Percentiles rank a stretch among this genome's conserved stretches.
Evolutionary conservation across 2,888 invertebrate genomes (phyloP).

Genomic region (Caenorhabditis sp.): DNA sequence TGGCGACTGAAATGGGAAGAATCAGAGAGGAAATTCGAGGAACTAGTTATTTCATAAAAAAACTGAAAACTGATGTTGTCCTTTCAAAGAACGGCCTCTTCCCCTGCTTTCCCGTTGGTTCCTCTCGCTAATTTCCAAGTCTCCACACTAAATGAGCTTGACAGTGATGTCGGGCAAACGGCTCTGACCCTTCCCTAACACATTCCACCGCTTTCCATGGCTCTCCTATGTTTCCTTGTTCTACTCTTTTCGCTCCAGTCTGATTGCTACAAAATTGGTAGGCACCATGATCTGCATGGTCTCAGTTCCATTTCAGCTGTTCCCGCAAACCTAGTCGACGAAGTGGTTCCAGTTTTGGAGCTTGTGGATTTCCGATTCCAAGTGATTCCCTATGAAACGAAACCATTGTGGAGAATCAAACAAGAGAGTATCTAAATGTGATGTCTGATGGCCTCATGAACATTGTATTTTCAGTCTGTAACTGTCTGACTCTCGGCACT

Average conservation of each 20-base stretch:
- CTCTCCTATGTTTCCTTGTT: not conserved
- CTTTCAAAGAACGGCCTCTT: too few relatives aligned
- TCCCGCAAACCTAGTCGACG: slow-evolving; percentile 37
- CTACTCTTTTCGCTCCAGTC: not conserved
- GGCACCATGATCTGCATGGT: not conserved
- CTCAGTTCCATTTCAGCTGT: slow-evolving; percentile 11
- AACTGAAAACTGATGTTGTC: too few relatives aligned
- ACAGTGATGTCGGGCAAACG: too few relatives aligned
- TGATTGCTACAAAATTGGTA: slow-evolving; percentile 7
- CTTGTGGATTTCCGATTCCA: slow-evolving; percentile 48
- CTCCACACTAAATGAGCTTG: not conserved
- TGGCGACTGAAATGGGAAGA: not conserved
- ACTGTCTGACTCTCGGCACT: slow-evolving; percentile 29
- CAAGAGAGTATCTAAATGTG: slow-evolving; percentile 54
- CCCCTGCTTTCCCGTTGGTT: too few relatives aligned
- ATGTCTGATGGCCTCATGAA: not conserved
- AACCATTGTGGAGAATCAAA: slow-evolving; percentile 48
- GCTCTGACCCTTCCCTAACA: too few relatives aligned
- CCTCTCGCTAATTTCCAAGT: not conserved
- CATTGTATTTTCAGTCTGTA: slow-evolving; percentile 37
- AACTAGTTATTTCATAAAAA: too few relatives aligned
- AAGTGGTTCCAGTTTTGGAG: slow-evolving; percentile 37
- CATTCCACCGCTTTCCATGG: not conserved
- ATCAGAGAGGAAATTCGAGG: not conserved
- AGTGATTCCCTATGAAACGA: slow-evolving; percentile 42